phyloP scores from a whole-genome alignment of 2,113 vertebrate species.

The Brachyhypopomus occidentalis region DNA sequence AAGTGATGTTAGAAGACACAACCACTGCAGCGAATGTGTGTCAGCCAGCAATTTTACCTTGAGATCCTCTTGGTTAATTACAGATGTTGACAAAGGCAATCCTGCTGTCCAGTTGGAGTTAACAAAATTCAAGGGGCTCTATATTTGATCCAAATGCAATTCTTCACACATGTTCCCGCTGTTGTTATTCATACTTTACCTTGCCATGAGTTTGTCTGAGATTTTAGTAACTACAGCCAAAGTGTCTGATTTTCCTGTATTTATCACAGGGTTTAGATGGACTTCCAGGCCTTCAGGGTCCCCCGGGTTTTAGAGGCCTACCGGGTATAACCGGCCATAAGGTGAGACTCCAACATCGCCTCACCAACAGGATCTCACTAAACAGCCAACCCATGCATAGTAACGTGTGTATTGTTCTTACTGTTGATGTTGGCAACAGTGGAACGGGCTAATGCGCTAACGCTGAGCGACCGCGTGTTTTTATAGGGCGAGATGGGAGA shows the following conservation, averaged over 20 bases:
- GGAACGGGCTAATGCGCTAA: neutral
- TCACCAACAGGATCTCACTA: neutral
- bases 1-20: neutral
- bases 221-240: too few species aligned
- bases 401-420: too few species aligned
- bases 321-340: constrained; percentile 60
- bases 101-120: too few species aligned
- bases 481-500: constrained; percentile 59
- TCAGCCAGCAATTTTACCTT: too few species aligned
- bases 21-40: too few species aligned
- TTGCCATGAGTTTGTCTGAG: too few species aligned
- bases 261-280: constrained; percentile 53
- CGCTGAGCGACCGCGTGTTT: neutral
- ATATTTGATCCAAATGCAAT: too few species aligned
- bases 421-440: neutral
- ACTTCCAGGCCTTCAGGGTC: constrained; percentile 50
- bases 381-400: neutral
- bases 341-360: constrained; percentile 27
- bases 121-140: too few species aligned
- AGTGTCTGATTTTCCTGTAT: neutral
- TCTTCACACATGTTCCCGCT: neutral
- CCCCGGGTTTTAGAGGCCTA: constrained; percentile 52
- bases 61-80: too few species aligned
- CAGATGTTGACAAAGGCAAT: too few species aligned
- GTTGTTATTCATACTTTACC: too few species aligned